phyloP scores from a whole-genome alignment of 2,113 vertebrate genomes.

The Cyanoderma ruficeps region DNA sequence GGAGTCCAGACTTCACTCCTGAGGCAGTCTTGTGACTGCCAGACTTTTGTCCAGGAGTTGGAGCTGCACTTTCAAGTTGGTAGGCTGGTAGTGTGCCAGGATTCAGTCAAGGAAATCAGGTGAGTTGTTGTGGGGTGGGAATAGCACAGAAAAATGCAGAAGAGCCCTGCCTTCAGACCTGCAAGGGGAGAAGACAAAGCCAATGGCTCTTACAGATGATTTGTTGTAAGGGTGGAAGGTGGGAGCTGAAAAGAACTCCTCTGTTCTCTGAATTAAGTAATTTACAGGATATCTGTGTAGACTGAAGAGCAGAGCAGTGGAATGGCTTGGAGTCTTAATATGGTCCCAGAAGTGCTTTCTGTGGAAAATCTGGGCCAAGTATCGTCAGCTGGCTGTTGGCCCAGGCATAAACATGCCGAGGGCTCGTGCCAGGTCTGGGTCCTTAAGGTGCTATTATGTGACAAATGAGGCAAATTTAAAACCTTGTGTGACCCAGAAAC shows the following conservation, averaged over 20 bases:
- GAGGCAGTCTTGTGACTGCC: not conserved
- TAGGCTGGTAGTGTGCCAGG: conserved; percentile 19
- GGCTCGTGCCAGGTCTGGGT: not conserved
- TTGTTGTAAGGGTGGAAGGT: not conserved
- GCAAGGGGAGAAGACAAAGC: not conserved
- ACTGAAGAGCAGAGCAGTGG: not conserved
- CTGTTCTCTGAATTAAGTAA: not conserved
- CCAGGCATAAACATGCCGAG: not conserved
- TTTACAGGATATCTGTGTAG: not conserved
- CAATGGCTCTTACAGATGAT: not conserved
- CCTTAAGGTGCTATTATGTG: not conserved
- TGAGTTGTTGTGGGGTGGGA: not conserved
- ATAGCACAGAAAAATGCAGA: not conserved
- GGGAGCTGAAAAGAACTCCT: not conserved
- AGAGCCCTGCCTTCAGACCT: not conserved
- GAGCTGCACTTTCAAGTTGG: not conserved
- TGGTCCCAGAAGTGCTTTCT: not conserved
- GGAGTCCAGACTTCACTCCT: not conserved
- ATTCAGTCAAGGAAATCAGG: not conserved
- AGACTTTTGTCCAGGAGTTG: not conserved
- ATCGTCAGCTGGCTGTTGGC: not conserved
- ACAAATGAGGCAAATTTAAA: not conserved
- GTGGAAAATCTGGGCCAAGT: not conserved
- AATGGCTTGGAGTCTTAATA: not conserved
- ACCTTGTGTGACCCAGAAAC: not conserved